Evolutionary conservation across 2,113 vertebrate species (phyloP), one percentile per base, ranked within the genome.

Genomic region (Menidia beryllina): DNA sequence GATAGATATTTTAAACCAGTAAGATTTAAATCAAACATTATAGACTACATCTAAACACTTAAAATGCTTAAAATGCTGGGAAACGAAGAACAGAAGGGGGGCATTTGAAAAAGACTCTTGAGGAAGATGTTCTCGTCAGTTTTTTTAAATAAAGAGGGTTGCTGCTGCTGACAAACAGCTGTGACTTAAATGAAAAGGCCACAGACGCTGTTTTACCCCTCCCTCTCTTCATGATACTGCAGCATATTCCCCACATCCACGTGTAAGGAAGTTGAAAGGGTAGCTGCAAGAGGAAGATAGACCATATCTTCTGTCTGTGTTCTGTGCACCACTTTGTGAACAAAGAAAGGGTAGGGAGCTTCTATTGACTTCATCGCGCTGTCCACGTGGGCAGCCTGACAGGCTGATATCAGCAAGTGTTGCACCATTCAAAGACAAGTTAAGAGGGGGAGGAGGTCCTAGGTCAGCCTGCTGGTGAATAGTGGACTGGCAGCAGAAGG

Each of bases 111-210:
- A n/a, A n/a, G n/a, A n/a, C n/a, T n/a, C n/a, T n/a, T n/a, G n/a
- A n/a, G n/a, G n/a, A n/a, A n/a, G n/a, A n/a, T n/a, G n/a, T n/a
- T n/a, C n/a, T n/a, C n/a, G n/a, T n/a, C n/a, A n/a, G n/a, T n/a
- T n/a, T n/a, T n/a, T n/a, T n/a, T n/a, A n/a, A n/a, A n/a, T n/a
- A 41, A 70, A 60, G 6, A 50, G 64, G 72, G 57, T 64, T 83
- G 45, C 61, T n/a, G 12, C 69, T 85, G 79, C 70, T 82, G 80
- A 88, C 20, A 17, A 80, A 85, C 72, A 81, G 81, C 76, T 81
- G 58, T 47, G 70, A 63, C 38, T 65, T 58, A 24, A 55, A 47
- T 45, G 71, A 72, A 48, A 59, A 74, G 69, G 68, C 72, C 78
- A 78, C 61, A 78, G 48, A 69, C 76, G 71, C 72, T 24, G 39